Conservation (phyloP, 2,113 vertebrate species). For the Grammomys dolichurus region DNA sequence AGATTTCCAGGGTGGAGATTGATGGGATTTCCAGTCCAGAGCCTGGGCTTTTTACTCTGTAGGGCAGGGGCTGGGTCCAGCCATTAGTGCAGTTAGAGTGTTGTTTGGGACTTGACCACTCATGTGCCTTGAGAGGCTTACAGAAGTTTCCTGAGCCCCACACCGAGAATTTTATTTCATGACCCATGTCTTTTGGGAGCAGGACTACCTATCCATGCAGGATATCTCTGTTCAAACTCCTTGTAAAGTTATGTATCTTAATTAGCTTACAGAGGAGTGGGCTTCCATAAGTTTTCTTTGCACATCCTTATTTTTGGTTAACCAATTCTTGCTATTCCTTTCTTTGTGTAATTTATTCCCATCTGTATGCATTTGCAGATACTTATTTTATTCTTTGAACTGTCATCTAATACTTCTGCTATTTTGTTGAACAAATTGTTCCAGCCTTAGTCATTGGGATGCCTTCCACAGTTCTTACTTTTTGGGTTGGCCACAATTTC, state of each 20-base stretch:
- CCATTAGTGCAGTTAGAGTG: background rate
- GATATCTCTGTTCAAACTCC: background rate
- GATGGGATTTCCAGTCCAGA: background rate
- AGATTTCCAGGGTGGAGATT: background rate
- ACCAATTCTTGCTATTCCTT: background rate
- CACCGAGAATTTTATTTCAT: background rate
- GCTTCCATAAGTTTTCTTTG: background rate
- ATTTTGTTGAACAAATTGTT: background rate
- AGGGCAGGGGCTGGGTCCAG: background rate
- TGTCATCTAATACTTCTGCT: background rate
- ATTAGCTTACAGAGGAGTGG: background rate
- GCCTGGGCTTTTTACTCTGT: background rate
- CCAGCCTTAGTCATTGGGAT: background rate
- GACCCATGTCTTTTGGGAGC: background rate
- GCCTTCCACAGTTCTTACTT: background rate
- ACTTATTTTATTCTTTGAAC: background rate
- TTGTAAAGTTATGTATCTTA: background rate
- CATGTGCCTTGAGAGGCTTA: background rate
- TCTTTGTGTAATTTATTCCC: background rate
- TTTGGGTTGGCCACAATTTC: background rate
- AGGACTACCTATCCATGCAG: background rate
- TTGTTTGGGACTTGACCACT: background rate
- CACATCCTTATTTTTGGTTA: background rate
- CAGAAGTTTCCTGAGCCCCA: too few species aligned
- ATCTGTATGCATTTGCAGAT: background rate